Evolutionary conservation across 2,797 vertebrate species (phyloP).

Genomic region (Halcyon badia): DNA sequence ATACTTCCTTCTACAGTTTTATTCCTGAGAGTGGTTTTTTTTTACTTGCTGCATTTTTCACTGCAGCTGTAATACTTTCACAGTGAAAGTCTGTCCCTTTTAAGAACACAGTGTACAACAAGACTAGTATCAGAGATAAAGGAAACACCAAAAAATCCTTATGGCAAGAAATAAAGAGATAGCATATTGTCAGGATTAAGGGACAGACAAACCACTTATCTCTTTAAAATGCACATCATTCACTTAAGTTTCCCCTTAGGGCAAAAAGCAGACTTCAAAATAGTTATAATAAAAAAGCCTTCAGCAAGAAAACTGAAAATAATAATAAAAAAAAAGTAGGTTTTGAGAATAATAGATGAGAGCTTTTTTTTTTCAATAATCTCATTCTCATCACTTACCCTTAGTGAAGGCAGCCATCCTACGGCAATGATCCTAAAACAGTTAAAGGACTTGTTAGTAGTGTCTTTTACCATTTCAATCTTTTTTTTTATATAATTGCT

Average conservation of each 20-base stretch:
- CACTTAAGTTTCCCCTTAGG: neutral
- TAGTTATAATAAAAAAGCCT: neutral
- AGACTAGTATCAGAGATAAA: neutral
- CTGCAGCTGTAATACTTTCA: neutral
- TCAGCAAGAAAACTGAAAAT: neutral
- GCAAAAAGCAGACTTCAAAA: neutral
- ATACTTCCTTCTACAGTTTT: neutral
- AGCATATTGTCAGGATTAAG: neutral
- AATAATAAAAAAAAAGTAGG: neutral
- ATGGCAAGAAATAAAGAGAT: neutral
- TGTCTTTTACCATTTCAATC: neutral
- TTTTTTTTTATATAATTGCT: neutral
- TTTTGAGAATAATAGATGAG: neutral
- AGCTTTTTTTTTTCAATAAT: neutral
- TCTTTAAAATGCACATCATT: slow-evolving; percentile 13
- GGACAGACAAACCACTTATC: neutral
- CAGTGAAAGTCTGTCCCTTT: neutral
- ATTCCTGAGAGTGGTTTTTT: neutral
- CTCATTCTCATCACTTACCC: neutral
- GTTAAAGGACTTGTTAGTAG: neutral
- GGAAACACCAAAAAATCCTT: neutral
- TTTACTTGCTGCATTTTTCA: neutral
- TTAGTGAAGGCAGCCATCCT: neutral
- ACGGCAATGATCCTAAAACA: neutral
- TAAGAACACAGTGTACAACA: neutral